Evolutionary conservation across 2,888 invertebrate species (phyloP).

Genomic region (Ligdia adustata): DNA sequence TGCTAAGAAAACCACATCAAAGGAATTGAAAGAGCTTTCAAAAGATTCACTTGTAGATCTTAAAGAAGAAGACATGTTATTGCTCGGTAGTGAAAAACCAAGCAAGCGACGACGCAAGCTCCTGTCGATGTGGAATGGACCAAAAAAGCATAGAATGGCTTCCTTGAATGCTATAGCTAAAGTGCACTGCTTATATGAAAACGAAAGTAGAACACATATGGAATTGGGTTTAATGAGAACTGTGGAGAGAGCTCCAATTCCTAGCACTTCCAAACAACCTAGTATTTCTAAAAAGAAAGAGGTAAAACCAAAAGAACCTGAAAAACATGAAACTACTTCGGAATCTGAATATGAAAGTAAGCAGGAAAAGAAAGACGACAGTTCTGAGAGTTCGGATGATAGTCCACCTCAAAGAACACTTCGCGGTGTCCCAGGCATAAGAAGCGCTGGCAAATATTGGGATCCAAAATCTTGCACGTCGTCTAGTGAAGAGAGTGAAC

Average conservation of each 20-base stretch:
- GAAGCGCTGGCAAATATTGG: slow-evolving; percentile 93
- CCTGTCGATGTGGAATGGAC: slow-evolving; percentile 89
- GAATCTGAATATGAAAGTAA: slow-evolving; percentile 78
- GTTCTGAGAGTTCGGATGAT: slow-evolving; percentile 81
- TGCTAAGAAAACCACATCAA: slow-evolving; percentile 65
- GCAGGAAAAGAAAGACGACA: slow-evolving; percentile 69
- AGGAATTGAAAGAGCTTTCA: slow-evolving; percentile 75
- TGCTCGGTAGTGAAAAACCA: slow-evolving; percentile 69
- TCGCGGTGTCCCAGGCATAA: slow-evolving; percentile 89
- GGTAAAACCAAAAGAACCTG: slow-evolving; percentile 65
- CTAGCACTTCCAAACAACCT: slow-evolving; percentile 79
- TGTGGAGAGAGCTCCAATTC: slow-evolving; percentile 70
- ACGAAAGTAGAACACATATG: slow-evolving; percentile 90
- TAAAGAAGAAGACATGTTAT: slow-evolving; percentile 61
- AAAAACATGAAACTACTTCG: slow-evolving; percentile 74
- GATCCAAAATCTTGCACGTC: slow-evolving; percentile 89
- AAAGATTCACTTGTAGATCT: slow-evolving; percentile 74
- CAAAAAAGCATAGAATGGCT: slow-evolving; percentile 93
- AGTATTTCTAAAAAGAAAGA: slow-evolving; percentile 67
- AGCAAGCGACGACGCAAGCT: slow-evolving; percentile 83
- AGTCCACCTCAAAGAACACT: slow-evolving; percentile 83
- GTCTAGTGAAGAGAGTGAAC: slow-evolving; percentile 82
- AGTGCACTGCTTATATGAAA: slow-evolving; percentile 95
- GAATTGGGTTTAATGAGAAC: slow-evolving; percentile 83
- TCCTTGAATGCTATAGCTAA: slow-evolving; percentile 95